Evolutionary conservation across 2,888 invertebrate genomes (phyloP).

Genomic region (Pharmacophagus antenor): DNA sequence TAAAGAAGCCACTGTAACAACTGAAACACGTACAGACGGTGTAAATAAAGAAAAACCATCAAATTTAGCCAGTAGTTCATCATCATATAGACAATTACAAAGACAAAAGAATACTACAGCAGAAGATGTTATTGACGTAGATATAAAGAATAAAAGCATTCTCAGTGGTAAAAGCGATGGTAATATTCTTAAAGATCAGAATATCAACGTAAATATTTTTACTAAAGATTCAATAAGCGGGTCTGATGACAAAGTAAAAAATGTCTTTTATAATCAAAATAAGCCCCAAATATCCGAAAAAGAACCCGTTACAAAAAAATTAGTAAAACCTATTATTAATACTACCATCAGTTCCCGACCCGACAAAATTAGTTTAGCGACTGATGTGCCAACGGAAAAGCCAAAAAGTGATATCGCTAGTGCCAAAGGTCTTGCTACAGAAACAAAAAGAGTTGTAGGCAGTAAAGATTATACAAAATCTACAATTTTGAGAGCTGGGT

Average conservation of each 20-base stretch:
- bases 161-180: neutral
- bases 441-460: constrained; percentile 1
- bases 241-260: constrained; percentile 4
- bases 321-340: constrained; percentile 14
- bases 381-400: constrained; percentile 3
- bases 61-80: constrained; percentile 13
- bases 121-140: constrained; percentile 38
- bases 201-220: constrained; percentile 5
- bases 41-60: constrained; percentile 14
- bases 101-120: constrained; percentile 47
- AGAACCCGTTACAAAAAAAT: neutral
- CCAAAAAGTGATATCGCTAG: constrained; percentile 28
- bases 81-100: constrained; percentile 45
- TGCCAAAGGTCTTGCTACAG: constrained; percentile 5
- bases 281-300: neutral
- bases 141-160: constrained; percentile 35
- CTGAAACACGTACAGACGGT: neutral
- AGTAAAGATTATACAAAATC: constrained; percentile 21
- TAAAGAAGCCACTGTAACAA: constrained; percentile 20
- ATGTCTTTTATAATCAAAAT: neutral
- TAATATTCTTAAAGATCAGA: neutral
- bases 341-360: neutral
- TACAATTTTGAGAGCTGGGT: constrained; percentile 27
- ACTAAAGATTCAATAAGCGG: neutral
- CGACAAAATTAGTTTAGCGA: constrained; percentile 5